phyloP scores from a whole-genome alignment of 2,888 invertebrate genomes.

The Portevinia maculata region DNA sequence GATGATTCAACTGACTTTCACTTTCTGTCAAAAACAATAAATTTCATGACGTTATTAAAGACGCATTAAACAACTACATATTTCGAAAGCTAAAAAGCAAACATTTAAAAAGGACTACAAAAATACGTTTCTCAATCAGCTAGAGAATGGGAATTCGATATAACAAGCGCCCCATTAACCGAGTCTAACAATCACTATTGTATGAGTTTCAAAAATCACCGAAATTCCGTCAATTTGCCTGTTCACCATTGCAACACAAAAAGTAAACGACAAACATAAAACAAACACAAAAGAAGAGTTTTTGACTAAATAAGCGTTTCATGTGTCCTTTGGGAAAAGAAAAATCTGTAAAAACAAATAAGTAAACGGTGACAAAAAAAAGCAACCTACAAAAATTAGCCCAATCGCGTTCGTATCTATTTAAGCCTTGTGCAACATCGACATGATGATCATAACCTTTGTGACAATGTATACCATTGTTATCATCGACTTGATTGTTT shows the following conservation, averaged over 20 bases:
- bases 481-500: slow-evolving; percentile 74
- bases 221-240: not conserved
- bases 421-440: slow-evolving; percentile 79
- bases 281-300: slow-evolving; percentile 14
- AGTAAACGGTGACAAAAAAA: slow-evolving; percentile 75
- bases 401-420: slow-evolving; percentile 80
- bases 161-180: too few species aligned
- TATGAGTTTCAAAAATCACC: not conserved
- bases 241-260: slow-evolving; percentile 16
- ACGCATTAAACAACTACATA: too few species aligned
- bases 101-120: too few species aligned
- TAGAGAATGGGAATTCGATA: too few species aligned
- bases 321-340: slow-evolving; percentile 1
- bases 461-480: slow-evolving; percentile 74
- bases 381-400: slow-evolving; percentile 83
- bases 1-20: too few species aligned
- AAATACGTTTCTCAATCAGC: too few species aligned
- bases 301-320: not conserved
- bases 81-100: too few species aligned
- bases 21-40: too few species aligned
- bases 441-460: slow-evolving; percentile 75
- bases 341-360: slow-evolving; percentile 15
- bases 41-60: too few species aligned
- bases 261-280: slow-evolving; percentile 18
- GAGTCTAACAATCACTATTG: too few species aligned